phyloP scores from a whole-genome alignment of 2,888 invertebrate genomes.

The Melanotus villosus region DNA sequence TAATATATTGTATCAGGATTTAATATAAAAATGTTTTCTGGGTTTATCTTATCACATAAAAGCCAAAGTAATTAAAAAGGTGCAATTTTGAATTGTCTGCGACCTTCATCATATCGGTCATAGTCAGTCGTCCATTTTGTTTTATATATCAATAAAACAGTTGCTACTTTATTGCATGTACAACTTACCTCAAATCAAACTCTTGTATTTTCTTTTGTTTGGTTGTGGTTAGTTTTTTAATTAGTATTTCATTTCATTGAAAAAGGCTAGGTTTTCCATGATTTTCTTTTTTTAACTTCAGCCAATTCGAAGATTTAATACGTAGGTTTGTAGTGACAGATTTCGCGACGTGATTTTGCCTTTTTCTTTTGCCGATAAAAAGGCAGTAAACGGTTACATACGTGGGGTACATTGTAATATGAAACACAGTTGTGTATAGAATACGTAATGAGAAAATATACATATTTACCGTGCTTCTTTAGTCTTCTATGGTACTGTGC shows the following conservation, averaged over 20 bases:
- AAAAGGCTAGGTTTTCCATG: no score
- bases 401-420: conserved; percentile 36
- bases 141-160: background rate
- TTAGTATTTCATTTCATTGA: no score
- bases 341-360: conserved; percentile 19
- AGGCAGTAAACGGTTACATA: conserved; percentile 30
- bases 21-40: conserved; percentile 10
- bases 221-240: no score
- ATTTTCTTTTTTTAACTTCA: no score
- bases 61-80: conserved; percentile 11
- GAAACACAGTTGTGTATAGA: conserved; percentile 24
- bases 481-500: background rate
- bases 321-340: conserved; percentile 5
- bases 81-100: conserved; percentile 24
- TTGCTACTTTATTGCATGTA: background rate
- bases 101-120: conserved; percentile 25
- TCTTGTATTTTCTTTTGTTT: no score
- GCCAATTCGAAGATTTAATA: conserved; percentile 4
- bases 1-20: no score
- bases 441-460: conserved; percentile 28
- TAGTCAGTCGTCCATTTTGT: conserved; percentile 2
- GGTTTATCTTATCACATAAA: conserved; percentile 20
- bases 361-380: conserved; percentile 31
- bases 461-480: conserved; percentile 20
- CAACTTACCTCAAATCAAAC: no score